These are phyloP conservation scores for Entomobrya proxima DNA, from an alignment of 2,888 invertebrate species.

Conservation along the genomic window DNA sequence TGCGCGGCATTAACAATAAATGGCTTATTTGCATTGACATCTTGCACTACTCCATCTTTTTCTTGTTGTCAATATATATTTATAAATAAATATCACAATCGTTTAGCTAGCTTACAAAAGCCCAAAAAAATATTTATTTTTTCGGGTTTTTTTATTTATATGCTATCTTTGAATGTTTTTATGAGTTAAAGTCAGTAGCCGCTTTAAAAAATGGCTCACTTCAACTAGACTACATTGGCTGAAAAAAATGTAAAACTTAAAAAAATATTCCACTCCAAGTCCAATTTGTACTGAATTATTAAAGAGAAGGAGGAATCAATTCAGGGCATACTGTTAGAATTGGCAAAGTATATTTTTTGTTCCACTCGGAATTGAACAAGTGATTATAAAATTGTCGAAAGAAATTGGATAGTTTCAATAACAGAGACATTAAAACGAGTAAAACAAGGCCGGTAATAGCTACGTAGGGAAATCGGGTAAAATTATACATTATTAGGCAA, in stretches of 20 bases:
- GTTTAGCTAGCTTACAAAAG: background rate
- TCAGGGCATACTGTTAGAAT: background rate
- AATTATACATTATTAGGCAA: constrained; percentile 51
- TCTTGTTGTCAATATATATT: constrained; percentile 53
- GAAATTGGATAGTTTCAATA: constrained; percentile 61
- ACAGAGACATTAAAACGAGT: constrained; percentile 64
- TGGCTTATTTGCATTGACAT: constrained; percentile 63
- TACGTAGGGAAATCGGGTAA: constrained; percentile 34
- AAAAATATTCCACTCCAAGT: background rate
- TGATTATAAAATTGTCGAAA: constrained; percentile 65
- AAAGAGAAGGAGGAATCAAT: constrained; percentile 50
- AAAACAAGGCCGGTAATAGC: constrained; percentile 65
- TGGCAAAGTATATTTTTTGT: background rate
- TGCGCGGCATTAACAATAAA: constrained; percentile 41
- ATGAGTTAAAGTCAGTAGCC: background rate
- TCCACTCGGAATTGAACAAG: constrained; percentile 57
- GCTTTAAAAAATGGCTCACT: background rate
- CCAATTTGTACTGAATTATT: constrained; percentile 52
- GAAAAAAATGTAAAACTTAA: background rate
- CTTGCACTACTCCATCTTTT: constrained; percentile 47
- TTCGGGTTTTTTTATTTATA: background rate
- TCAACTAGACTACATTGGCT: constrained; percentile 3
- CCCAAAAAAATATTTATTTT: background rate
- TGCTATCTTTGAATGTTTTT: background rate
- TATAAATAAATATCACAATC: constrained; percentile 24